Conservation (phyloP, 2,888 invertebrate species). For the Tricholauxania praeusta region DNA sequence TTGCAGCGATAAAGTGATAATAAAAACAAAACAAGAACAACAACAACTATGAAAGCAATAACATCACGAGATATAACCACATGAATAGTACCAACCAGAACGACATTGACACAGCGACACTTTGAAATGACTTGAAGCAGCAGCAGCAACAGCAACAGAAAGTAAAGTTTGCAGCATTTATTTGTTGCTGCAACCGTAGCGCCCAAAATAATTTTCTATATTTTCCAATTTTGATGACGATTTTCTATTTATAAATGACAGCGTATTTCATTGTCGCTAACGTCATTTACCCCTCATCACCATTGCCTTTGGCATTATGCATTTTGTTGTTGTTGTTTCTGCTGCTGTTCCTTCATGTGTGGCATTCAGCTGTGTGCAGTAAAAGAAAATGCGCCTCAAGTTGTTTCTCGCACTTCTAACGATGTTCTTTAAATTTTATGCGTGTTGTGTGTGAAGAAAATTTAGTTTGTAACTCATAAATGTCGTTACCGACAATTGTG, state of each 20-base stretch:
- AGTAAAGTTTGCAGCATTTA: background rate
- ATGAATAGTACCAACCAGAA: background rate
- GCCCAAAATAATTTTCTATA: background rate
- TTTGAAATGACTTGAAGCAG: conserved; percentile 5
- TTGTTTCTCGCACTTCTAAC: background rate
- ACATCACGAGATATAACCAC: background rate
- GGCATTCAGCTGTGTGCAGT: conserved; percentile 5
- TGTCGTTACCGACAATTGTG: conserved; percentile 18
- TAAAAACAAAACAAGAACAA: background rate
- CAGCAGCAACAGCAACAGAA: background rate
- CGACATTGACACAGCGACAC: background rate
- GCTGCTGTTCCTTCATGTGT: conserved; percentile 6
- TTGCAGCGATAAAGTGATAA: background rate
- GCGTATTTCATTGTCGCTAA: background rate
- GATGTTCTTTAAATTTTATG: conserved; percentile 7
- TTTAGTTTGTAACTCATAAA: conserved; percentile 19
- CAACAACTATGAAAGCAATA: background rate
- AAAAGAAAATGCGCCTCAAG: background rate
- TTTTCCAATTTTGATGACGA: conserved; percentile 9
- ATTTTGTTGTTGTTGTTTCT: background rate
- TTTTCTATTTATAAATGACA: conserved; percentile 11
- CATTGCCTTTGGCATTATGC: background rate
- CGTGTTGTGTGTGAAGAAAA: conserved; percentile 21
- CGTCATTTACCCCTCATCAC: conserved; percentile 2
- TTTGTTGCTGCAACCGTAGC: conserved; percentile 4